phyloP scores from a whole-genome alignment of 2,113 vertebrate species.

The Tetrax tetrax region DNA sequence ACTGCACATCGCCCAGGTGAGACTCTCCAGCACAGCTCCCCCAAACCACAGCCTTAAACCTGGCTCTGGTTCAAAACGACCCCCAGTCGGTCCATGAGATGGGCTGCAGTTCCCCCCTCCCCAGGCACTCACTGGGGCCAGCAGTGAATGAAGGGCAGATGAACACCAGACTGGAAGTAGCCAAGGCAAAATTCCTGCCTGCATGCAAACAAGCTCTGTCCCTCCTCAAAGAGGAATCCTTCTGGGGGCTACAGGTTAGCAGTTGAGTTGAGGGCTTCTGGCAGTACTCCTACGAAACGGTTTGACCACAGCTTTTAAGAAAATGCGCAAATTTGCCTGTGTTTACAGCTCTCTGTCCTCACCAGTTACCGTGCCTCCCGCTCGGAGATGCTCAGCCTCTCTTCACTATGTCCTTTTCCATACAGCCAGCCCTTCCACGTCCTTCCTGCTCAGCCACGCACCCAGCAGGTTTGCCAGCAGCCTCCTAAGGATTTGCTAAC shows the following conservation, averaged over 20 bases:
- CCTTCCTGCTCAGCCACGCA: background rate
- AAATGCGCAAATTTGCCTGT: background rate
- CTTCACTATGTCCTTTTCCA: background rate
- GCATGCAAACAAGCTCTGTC: background rate
- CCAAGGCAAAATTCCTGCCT: background rate
- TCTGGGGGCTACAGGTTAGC: background rate
- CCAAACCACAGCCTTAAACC: background rate
- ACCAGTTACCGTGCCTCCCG: background rate
- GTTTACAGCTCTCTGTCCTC: background rate
- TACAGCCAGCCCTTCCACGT: background rate
- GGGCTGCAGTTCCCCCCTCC: background rate
- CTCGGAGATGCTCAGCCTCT: background rate
- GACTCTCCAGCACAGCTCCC: background rate
- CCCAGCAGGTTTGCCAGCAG: background rate
- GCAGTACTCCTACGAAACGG: background rate
- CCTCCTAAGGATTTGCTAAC: background rate
- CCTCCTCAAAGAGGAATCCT: background rate
- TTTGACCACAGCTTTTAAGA: background rate
- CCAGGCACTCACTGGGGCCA: background rate
- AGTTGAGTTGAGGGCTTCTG: slow-evolving; percentile 14
- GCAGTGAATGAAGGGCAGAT: background rate
- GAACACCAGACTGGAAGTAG: background rate
- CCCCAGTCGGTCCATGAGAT: background rate
- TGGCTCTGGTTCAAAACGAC: background rate
- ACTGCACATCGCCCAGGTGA: background rate